Conservation (phyloP, 2,797 vertebrate species). For the Typhlichthys eigenmanni region DNA sequence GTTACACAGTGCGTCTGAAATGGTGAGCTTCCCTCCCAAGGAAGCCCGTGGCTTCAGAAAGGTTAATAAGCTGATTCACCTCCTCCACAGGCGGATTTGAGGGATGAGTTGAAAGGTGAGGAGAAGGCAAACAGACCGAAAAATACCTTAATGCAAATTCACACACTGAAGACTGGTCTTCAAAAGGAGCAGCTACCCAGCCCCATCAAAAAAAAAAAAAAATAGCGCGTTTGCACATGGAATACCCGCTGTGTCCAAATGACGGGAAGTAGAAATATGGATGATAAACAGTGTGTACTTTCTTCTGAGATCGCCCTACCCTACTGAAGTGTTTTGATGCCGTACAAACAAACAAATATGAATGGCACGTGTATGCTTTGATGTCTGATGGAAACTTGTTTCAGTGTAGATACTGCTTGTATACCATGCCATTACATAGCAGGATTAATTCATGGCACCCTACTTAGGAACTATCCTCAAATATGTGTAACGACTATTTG, state of each 20-base stretch:
- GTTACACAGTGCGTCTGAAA: conserved; percentile 51
- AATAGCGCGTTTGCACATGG: conserved; percentile 37
- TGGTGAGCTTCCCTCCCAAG: conserved; percentile 50
- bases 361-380: conserved; percentile 25
- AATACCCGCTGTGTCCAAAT: conserved; percentile 24
- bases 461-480: too few relatives aligned
- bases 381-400: conserved; percentile 9
- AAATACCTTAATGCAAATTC: conserved; percentile 66
- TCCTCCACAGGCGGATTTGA: conserved; percentile 48
- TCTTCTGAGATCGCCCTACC: conserved; percentile 29
- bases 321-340: conserved; percentile 22
- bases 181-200: conserved; percentile 43
- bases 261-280: conserved; percentile 29
- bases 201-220: conserved; percentile 5
- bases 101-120: conserved; percentile 46
- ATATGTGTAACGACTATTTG: too few relatives aligned
- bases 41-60: conserved; percentile 70
- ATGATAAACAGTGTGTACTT: conserved; percentile 59
- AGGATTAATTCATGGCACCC: too few relatives aligned
- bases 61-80: conserved; percentile 79
- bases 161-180: conserved; percentile 50
- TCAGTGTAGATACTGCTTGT: neutral
- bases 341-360: conserved; percentile 18
- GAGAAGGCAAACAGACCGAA: conserved; percentile 37
- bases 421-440: too few relatives aligned